These are phyloP conservation scores for Callimorpha dominula DNA, from an alignment of 2,888 invertebrate species.

Conservation along the genomic window DNA sequence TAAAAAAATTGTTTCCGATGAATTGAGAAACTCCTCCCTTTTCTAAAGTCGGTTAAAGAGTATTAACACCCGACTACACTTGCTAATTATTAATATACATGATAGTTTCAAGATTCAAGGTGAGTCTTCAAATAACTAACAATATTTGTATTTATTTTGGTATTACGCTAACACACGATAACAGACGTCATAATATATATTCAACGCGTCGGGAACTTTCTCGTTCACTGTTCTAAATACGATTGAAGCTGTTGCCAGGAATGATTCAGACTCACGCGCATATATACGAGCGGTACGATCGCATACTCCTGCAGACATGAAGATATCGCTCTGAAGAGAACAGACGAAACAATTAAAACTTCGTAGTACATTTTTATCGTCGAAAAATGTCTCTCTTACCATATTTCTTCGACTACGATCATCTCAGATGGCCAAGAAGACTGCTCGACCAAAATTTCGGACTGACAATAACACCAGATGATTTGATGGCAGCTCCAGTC, in stretches of 20 bases:
- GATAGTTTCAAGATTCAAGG: neutral
- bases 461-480: conserved; percentile 75
- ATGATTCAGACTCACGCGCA: conserved; percentile 43
- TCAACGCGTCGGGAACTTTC: conserved; percentile 60
- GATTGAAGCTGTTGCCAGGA: conserved; percentile 41
- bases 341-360: conserved; percentile 6
- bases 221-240: conserved; percentile 46
- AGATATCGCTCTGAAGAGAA: conserved; percentile 40
- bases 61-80: no score
- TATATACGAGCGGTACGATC: conserved; percentile 36
- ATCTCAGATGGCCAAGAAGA: conserved; percentile 72
- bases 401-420: conserved; percentile 72
- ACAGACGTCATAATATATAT: conserved; percentile 19
- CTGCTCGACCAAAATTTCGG: conserved; percentile 81
- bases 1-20: no score
- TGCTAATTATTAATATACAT: no score
- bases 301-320: conserved; percentile 46
- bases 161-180: neutral
- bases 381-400: conserved; percentile 71
- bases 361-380: neutral
- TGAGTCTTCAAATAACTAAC: neutral
- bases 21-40: no score
- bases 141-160: neutral
- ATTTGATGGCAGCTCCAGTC: conserved; percentile 65
- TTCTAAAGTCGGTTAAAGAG: no score